Conservation (phyloP, 2,797 vertebrate species). For the Melanotaenia boesemani region DNA sequence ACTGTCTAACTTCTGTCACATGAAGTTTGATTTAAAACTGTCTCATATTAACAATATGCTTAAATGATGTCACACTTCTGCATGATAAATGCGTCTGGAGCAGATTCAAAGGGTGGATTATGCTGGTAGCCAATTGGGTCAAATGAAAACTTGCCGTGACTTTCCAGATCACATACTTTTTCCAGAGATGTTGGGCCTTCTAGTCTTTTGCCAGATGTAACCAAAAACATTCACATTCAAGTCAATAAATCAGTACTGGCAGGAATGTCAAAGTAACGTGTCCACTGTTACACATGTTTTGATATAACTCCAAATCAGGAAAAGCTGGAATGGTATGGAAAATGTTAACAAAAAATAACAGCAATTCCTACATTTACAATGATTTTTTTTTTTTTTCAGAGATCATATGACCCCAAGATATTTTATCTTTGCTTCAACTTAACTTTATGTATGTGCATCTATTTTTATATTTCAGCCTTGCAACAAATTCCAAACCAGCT, state of each 20-base stretch:
- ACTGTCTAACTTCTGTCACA: slow-evolving; percentile 33
- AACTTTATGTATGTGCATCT: no score
- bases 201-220: slow-evolving; percentile 54
- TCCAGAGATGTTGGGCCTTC: slow-evolving; percentile 50
- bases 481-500: no score
- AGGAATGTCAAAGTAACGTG: slow-evolving; percentile 45
- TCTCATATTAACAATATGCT: slow-evolving; percentile 62
- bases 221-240: slow-evolving; percentile 41
- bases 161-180: slow-evolving; percentile 67
- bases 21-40: slow-evolving; percentile 69
- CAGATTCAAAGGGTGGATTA: slow-evolving; percentile 72
- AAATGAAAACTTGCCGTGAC: slow-evolving; percentile 61
- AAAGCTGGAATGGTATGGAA: not conserved
- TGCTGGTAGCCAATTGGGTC: slow-evolving; percentile 66
- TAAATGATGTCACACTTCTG: slow-evolving; percentile 72
- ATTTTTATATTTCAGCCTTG: no score
- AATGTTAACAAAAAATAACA: not conserved
- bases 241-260: slow-evolving; percentile 63
- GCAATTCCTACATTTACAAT: not conserved
- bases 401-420: not conserved
- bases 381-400: not conserved
- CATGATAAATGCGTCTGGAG: slow-evolving; percentile 69
- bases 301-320: not conserved
- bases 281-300: slow-evolving; percentile 43
- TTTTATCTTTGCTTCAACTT: not conserved